Evolutionary conservation across 2,888 invertebrate species (phyloP).

Genomic region (Eupeodes luniger): DNA sequence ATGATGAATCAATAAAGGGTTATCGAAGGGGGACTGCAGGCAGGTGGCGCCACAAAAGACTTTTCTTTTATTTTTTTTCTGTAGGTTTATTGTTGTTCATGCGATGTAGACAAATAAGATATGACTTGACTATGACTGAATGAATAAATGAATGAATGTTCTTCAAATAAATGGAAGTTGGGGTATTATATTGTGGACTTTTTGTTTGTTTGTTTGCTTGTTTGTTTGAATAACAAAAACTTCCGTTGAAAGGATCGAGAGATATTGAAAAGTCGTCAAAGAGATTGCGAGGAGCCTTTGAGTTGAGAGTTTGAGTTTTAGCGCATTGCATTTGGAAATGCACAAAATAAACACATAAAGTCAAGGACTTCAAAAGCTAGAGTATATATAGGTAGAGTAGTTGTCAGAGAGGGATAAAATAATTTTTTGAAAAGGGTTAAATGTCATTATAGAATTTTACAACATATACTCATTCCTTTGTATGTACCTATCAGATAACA

Average conservation of each 20-base stretch:
- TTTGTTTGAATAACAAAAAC: conserved; percentile 69
- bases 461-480: too few species aligned
- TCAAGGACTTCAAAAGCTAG: conserved; percentile 19
- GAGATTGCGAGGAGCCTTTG: conserved; percentile 41
- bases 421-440: conserved; percentile 48
- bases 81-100: conserved; percentile 14
- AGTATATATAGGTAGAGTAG: neutral
- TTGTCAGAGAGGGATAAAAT: neutral
- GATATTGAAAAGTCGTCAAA: conserved; percentile 68
- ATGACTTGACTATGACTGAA: conserved; percentile 13
- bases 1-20: conserved; percentile 54
- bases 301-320: neutral
- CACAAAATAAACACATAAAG: conserved; percentile 19
- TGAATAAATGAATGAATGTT: neutral
- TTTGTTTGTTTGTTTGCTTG: conserved; percentile 66
- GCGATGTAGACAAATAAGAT: conserved; percentile 54
- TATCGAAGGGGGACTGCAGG: neutral
- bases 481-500: conserved; percentile 45
- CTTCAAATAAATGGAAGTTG: neutral
- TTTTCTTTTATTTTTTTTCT: neutral
- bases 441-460: conserved; percentile 1
- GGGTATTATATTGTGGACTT: conserved; percentile 18
- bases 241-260: conserved; percentile 49
- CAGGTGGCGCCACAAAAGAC: conserved; percentile 55
- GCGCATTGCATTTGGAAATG: conserved; percentile 41